These are phyloP conservation scores for Cryptoblepharus egeriae DNA, from an alignment of 2,797 vertebrate genomes.

Conservation along the genomic window DNA sequence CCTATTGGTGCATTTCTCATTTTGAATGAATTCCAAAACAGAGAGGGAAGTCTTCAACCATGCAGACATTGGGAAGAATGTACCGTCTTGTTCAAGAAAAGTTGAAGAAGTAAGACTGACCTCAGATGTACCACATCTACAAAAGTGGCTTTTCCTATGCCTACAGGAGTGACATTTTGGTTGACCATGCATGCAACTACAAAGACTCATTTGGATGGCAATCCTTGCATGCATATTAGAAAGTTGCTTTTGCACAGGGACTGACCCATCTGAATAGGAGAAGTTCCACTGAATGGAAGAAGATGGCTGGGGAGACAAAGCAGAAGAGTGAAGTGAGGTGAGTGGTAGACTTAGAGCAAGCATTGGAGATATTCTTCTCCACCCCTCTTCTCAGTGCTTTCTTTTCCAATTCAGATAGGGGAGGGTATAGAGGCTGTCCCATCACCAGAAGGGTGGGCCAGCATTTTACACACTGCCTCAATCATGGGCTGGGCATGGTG, in stretches of 20 bases:
- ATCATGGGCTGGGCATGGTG: too few relatives aligned
- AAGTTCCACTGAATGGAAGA: too few relatives aligned
- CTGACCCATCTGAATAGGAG: too few relatives aligned
- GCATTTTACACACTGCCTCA: too few relatives aligned
- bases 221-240: neutral
- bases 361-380: too few relatives aligned
- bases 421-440: neutral
- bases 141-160: neutral
- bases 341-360: too few relatives aligned
- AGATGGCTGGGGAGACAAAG: too few relatives aligned
- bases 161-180: neutral
- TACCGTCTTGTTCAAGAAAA: neutral
- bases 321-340: too few relatives aligned
- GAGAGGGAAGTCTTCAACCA: neutral
- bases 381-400: too few relatives aligned
- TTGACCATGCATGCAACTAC: neutral
- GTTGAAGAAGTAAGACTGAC: neutral
- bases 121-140: neutral
- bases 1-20: neutral
- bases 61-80: neutral
- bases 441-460: too few relatives aligned
- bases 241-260: neutral
- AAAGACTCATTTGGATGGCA: too few relatives aligned
- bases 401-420: too few relatives aligned
- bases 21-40: neutral